These are phyloP conservation scores for Brevipalpus yothersi DNA, from an alignment of 1,140 invertebrate genomes.

Conservation along the genomic window DNA sequence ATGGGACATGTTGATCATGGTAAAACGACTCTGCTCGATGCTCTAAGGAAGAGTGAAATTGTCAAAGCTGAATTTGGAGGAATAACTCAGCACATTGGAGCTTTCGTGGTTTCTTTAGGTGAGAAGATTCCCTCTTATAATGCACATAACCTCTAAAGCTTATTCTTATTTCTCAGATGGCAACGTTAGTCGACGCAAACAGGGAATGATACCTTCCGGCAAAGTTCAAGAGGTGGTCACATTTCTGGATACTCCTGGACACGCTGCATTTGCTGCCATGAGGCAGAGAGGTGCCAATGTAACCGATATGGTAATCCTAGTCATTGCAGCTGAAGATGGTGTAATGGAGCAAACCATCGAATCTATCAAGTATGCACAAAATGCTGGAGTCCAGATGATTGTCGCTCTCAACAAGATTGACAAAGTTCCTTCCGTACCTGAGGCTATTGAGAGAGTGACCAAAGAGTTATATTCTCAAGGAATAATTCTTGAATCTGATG, in stretches of 20 bases:
- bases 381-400: constrained; percentile 67
- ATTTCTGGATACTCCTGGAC: constrained; percentile 97
- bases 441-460: constrained; percentile 43
- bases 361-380: constrained; percentile 26
- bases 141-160: not conserved
- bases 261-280: constrained; percentile 85
- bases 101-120: constrained; percentile 32
- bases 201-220: not conserved
- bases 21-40: constrained; percentile 88
- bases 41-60: constrained; percentile 55
- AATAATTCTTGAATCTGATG: constrained; percentile 57
- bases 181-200: not conserved
- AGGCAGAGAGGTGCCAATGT: constrained; percentile 61
- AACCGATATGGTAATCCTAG: constrained; percentile 85
- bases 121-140: not conserved
- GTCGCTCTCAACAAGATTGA: constrained; percentile 99
- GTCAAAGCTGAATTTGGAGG: constrained; percentile 89
- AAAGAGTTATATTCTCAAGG: constrained; percentile 42
- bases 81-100: constrained; percentile 98
- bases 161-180: not conserved
- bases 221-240: constrained; percentile 30
- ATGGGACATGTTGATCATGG: constrained; percentile 99
- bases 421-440: constrained; percentile 34
- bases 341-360: constrained; percentile 86
- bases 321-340: constrained; percentile 95